A percentile compares a stretch with the other conserved stretches of the same genome.
Conservation (phyloP, 2,888 invertebrate species). For the Ophioninae sp. region DNA sequence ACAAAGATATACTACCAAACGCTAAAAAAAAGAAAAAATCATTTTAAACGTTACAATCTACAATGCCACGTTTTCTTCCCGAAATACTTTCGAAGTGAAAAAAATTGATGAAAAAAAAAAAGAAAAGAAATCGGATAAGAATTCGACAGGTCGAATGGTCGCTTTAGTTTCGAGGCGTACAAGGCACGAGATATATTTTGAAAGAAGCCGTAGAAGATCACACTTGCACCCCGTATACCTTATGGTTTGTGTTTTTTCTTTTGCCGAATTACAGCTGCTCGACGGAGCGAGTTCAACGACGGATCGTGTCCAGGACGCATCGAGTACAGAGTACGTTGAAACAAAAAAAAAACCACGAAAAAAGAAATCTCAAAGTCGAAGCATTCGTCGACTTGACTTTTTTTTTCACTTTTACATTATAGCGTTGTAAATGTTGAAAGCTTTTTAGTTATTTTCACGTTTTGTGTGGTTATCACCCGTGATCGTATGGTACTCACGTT, state of each 20-base stretch:
- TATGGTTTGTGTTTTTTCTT: constrained; percentile 84
- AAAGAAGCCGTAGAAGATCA: constrained; percentile 64
- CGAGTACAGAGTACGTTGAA: constrained; percentile 77
- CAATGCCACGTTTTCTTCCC: too few species aligned
- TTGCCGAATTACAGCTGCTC: constrained; percentile 86
- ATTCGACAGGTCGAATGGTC: constrained; percentile 20
- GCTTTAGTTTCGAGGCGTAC: constrained; percentile 31
- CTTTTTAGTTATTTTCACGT: background rate
- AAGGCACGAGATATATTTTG: constrained; percentile 22
- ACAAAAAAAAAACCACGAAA: constrained; percentile 40
- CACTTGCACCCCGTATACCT: constrained; percentile 79
- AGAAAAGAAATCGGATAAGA: background rate
- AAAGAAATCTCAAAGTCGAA: background rate
- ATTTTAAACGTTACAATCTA: too few species aligned
- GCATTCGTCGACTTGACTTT: background rate
- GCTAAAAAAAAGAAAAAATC: too few species aligned
- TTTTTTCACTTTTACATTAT: background rate
- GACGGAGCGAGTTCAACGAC: constrained; percentile 84
- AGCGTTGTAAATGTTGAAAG: background rate
- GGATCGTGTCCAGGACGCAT: constrained; percentile 80
- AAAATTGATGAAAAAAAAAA: too few species aligned
- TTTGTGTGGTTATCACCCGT: background rate
- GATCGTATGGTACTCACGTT: background rate
- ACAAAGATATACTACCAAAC: too few species aligned
- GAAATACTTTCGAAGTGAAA: too few species aligned